Base-by-base conservation (phyloP, 2,113 vertebrate species). In the Grus americana region DNA sequence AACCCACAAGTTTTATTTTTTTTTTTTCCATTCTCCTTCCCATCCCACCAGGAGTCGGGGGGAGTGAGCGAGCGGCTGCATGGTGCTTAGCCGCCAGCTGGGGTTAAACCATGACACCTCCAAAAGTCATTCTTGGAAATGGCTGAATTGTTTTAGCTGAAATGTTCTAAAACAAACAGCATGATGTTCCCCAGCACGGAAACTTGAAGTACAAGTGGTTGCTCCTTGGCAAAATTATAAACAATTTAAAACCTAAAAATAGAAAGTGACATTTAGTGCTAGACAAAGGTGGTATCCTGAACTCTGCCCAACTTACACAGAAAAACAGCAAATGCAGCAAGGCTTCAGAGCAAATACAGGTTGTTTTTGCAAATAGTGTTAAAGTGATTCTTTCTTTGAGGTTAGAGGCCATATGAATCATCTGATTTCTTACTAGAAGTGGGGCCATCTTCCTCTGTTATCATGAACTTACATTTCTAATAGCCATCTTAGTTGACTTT, bases 161-260 rank as follows among this genome's bases (percentile, higher is more conserved):
- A 86, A 88, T 86, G 55, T 86, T 74, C 86, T 94, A 76, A 96
- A 96, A 27, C 71, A 88, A 96, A 85, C 63, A 93, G 59, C 57
- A 47, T 83, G 55, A 81, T 80, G 52, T 88, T 94, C 52, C 63
- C 68, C 72, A 75, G 76, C 79, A 65, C 55, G 86, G 38, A 80
- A 94, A 86, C 38, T 74, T 91, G 55, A 92, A 90, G 42, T 57
- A 86, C 52, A 67, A 88, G 59, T 78, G 72, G 38, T 74, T 96
- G 16, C 32, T 86, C n/a, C 83, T 80, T 74, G 86, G 86, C 79
- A 94, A 92, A 94, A 93, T 86, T 61, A 59, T 90, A 88, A 95
- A 55, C 75, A 88, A 84, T 86, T 91, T 95, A 88, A 88, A 93
- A 94, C 20, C 54, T 92, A 67, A 90, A 93, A 86, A 49, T 65